Percentiles rank a stretch among this genome's conserved stretches.
These are phyloP conservation scores for Xanthorhoe spadicearia DNA, from an alignment of 2,888 invertebrate genomes.

Conservation along the genomic window DNA sequence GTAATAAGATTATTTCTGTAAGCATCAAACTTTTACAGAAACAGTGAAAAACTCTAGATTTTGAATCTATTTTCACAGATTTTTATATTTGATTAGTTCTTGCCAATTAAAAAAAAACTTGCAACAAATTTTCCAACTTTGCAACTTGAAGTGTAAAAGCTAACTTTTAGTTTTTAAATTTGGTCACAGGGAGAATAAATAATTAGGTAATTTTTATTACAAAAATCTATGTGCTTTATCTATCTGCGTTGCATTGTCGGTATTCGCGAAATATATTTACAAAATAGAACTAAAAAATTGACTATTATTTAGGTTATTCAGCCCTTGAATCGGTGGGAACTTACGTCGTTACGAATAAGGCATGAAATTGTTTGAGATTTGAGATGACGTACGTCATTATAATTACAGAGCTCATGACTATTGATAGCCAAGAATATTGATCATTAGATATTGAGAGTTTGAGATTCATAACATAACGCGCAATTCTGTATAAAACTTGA, in stretches of 20 bases:
- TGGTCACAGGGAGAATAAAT: constrained; percentile 76
- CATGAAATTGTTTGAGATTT: no score
- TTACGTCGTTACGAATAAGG: not conserved
- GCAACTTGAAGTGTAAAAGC: constrained; percentile 22
- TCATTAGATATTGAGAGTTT: no score
- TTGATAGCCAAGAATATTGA: no score
- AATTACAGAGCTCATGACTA: no score
- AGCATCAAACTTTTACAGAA: no score
- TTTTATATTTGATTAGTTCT: not conserved
- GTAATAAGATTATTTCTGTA: no score
- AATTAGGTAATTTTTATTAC: constrained; percentile 34
- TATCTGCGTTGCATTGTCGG: constrained; percentile 29
- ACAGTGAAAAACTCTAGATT: no score
- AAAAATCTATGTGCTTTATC: constrained; percentile 47
- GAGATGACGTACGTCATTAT: no score
- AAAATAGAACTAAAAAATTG: constrained; percentile 1
- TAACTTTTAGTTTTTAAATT: constrained; percentile 55
- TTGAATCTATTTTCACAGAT: no score
- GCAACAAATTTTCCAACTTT: not conserved
- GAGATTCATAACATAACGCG: no score
- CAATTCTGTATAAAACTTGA: no score
- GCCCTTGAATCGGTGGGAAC: not conserved
- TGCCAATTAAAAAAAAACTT: constrained; percentile 7
- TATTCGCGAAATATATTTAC: constrained; percentile 2
- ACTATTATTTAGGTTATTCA: not conserved